phyloP scores from a whole-genome alignment of 2,797 vertebrate genomes.

The Sardinella longiceps region DNA sequence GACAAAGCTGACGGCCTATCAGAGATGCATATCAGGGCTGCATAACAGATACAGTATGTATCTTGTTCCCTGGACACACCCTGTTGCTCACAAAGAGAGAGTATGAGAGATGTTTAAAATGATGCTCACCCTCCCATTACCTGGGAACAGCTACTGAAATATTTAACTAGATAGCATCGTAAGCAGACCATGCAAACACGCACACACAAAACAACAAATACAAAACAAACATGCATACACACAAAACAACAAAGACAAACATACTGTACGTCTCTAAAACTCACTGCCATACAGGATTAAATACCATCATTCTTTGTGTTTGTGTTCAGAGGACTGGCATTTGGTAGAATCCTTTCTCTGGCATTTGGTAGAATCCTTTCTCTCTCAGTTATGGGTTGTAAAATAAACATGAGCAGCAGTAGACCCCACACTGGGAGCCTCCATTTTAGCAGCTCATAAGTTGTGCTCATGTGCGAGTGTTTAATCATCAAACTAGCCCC shows the following conservation, averaged over 20 bases:
- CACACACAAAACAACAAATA: neutral
- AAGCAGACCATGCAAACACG: neutral
- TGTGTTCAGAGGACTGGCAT: neutral
- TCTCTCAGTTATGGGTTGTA: slow-evolving; percentile 53
- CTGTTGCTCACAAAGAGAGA: neutral
- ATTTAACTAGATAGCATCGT: neutral
- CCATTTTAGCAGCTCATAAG: slow-evolving; percentile 37
- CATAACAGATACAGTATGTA: neutral
- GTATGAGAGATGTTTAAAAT: neutral
- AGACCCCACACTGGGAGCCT: slow-evolving; percentile 45
- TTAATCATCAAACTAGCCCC: neutral
- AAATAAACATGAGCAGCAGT: slow-evolving; percentile 31
- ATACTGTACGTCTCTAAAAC: neutral
- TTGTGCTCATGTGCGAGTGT: slow-evolving; percentile 24
- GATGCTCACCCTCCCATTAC: neutral
- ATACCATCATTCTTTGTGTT: neutral
- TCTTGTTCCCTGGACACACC: neutral
- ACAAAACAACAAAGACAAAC: neutral
- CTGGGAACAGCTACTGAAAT: neutral
- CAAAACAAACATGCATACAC: neutral
- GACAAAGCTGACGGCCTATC: slow-evolving; percentile 4
- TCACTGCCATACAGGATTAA: neutral
- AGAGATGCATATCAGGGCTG: neutral
- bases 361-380: slow-evolving; percentile 31
- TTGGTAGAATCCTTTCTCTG: slow-evolving; percentile 34